These are phyloP conservation scores for Erpetoichthys calabaricus DNA, from an alignment of 2,797 vertebrate genomes.

Conservation along the genomic window DNA sequence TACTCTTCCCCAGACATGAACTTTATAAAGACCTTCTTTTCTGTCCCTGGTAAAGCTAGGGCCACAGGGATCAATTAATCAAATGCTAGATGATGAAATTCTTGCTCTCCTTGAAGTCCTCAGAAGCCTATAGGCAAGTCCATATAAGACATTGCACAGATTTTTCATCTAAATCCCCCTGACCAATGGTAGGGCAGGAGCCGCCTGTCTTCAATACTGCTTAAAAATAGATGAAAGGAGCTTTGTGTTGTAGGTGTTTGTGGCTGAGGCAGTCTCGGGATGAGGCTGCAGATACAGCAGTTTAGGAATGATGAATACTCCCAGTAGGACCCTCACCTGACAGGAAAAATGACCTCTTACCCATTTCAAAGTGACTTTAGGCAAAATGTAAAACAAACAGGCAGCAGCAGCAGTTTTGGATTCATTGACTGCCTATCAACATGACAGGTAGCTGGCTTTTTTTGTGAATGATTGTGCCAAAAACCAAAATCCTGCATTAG, in stretches of 20 bases:
- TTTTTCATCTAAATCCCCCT: too few species aligned
- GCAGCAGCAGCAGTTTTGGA: slow-evolving; percentile 24
- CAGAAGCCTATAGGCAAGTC: too few species aligned
- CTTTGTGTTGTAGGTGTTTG: slow-evolving; percentile 28
- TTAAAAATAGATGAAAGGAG: slow-evolving; percentile 39
- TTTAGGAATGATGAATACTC: slow-evolving; percentile 33
- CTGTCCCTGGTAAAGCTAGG: too few species aligned
- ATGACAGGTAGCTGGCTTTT: slow-evolving; percentile 22
- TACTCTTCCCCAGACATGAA: too few species aligned
- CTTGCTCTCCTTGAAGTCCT: too few species aligned
- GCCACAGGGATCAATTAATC: too few species aligned
- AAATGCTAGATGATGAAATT: too few species aligned
- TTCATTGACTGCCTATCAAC: slow-evolving; percentile 23
- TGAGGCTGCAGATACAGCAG: slow-evolving; percentile 31
- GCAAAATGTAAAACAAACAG: slow-evolving; percentile 4
- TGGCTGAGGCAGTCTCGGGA: slow-evolving; percentile 33
- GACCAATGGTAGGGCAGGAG: slow-evolving; percentile 1
- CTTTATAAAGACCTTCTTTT: too few species aligned
- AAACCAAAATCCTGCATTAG: slow-evolving; percentile 10
- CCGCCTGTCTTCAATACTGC: slow-evolving; percentile 17
- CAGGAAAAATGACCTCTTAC: slow-evolving; percentile 33
- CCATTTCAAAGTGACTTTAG: slow-evolving; percentile 24
- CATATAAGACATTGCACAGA: too few species aligned
- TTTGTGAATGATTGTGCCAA: slow-evolving; percentile 22
- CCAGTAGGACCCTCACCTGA: slow-evolving; percentile 24